Base-by-base conservation (phyloP, 2,113 vertebrate genomes). In the Phycodurus eques region DNA sequence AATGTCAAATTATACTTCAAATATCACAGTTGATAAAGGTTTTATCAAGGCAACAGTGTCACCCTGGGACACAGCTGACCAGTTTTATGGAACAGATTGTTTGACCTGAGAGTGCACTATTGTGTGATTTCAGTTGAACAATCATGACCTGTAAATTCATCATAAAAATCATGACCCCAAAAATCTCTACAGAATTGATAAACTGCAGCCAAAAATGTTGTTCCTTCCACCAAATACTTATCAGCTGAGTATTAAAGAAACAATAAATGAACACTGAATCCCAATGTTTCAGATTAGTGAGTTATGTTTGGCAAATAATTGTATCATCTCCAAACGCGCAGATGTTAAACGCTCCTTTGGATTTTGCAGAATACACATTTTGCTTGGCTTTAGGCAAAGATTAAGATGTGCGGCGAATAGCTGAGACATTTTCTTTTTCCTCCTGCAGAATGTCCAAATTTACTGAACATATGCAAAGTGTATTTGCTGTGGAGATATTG, bases 351-450 rank as follows among this genome's bases (percentile, higher is more conserved):
- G 2, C 44, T 66, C 14, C 12, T 47, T 47, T 43, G 13, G 44
- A 47, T 66, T 66, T 44, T 44, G 62, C 62, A 65, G 62, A 65
- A 65, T 22, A 68, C 67, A 66, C 47, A 63, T 70, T 63, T 51
- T 57, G 15, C 35, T 68, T n/a, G 4, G 19, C 19, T 42, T 46
- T 1, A 66, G 13, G n/a, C 15, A 67, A 62, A 70, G 13, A 78
- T 43, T 27, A 69, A 31, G 11, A 69, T 63, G 51, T 1, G 1
- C 14, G 9, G 1, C 10, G 13, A 61, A 56, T 3, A 61, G n/a
- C n/a, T 60, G 20, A 56, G 68, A 51, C 14, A 7, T 43, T 39
- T 5, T 44, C 27, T 66, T 73, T 31, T 39, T 19, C 17, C 44
- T 12, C 61, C 35, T 63, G 13, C 4, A 59, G 5, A 44, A 62